Evolutionary conservation across 2,797 vertebrate species (phyloP), one percentile per base, ranked within the genome.

Genomic region (Melanotaenia parkinsoni): DNA sequence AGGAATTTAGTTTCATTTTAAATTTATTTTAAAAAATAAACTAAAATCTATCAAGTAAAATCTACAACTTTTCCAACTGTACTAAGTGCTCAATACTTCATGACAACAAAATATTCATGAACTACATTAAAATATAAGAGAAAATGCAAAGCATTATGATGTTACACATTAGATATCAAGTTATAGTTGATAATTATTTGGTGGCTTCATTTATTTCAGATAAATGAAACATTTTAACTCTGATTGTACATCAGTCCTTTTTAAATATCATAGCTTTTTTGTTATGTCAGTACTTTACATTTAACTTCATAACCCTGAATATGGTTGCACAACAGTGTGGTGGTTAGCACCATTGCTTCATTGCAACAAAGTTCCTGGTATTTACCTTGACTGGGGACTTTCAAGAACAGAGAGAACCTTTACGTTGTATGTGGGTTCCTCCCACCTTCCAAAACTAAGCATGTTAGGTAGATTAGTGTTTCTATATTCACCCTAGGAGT

Each of bases 21-120:
- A 45, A 43, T 50, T 18, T 35, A 50, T 51, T 67, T 18, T 26
- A 71, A 54, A 67, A 58, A 16, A 40, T 26, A 30, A 32, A 40
- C 35, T 38, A 62, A 76, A 72, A 54, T 1, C 30, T 57, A 28
- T 26, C 18, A 18, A 58, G 40, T 6, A 37, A 72, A 64, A 50
- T 37, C 56, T 14, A 58, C 50, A 58, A 50, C 14, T 59, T 58
- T 59, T 22, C 56, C n/a, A 22, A 4, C 58, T 13, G 18, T 47
- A 24, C 37, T 67, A 22, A 43, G 24, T 35, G 32, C 38, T 37
- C 18, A 28, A 13, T n/a, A 57, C 16, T 57, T n/a, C 18, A 13
- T 58, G 11, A 32, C 10, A 40, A 24, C 40, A 5, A 30, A 18
- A 59, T 45, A 57, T 56, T 20, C 13, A 30, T 30, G 24, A 6